Base-by-base conservation (phyloP, 2,113 vertebrate genomes). In the Tympanuchus pallidicinctus region DNA sequence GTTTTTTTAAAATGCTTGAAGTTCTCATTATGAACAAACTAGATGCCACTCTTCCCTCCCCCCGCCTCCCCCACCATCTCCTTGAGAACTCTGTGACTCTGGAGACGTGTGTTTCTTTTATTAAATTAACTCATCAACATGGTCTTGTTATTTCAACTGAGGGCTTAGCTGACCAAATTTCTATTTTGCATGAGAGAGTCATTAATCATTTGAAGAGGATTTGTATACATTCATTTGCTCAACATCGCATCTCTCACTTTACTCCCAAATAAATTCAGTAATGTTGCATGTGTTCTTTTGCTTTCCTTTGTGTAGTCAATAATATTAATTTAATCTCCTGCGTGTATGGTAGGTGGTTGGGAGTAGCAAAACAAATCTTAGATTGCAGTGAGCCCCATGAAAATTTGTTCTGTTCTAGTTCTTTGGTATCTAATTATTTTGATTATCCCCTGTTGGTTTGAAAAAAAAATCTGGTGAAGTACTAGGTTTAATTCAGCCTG, bases 371-470 rank as follows among this genome's bases (percentile, higher is more conserved):
- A 89, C 76, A 92, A 78, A 65, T 57, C 59, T 57, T 57, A 66
- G n/a, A 82, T 45, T 93, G 36, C 80, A 75, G 54, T 25, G 57
- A 95, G 61, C 43, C 36, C 65, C 36, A 27, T 72, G 85, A 91
- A 86, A 90, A 90, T 88, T 69, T 92, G 47, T 83, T 81, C 77
- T 74, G 6, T 95, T 81, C 34, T 56, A 56, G 22, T 86, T 93
- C 56, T 91, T 90, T 40, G 24, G 47, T 63, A 15, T 93, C 91
- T 92, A 94, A 92, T 95, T 92, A 86, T 92, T 96, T 94, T 92
- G 64, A 91, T 89, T 96, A 91, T 91, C 71, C 73, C 79, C 82
- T 1, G 1, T 78, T 72, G 65, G 47, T 88, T 84, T 57, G 57
- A 91, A 69, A 94, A 82, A 82, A 77, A 65, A 34, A 30, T 65